Percentiles rank a stretch among this genome's conserved stretches.
Conservation (phyloP, 2,888 invertebrate species). For the Eristalinus aeneus region DNA sequence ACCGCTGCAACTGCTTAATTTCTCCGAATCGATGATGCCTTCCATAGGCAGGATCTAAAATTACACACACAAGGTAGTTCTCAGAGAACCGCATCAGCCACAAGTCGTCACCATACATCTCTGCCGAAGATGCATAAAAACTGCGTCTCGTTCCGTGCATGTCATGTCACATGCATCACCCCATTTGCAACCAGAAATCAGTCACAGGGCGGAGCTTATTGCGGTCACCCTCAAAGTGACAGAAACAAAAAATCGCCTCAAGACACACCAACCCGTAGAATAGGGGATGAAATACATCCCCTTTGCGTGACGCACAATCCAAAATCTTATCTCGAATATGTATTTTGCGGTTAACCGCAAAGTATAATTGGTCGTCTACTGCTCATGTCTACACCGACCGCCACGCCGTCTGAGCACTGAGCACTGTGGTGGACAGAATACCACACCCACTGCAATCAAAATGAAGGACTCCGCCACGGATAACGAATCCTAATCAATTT, state of each 20-base stretch:
- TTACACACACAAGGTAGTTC: too few relatives aligned
- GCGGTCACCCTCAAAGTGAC: constrained; percentile 80
- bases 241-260: constrained; percentile 51
- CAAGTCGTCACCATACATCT: too few relatives aligned
- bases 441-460: constrained; percentile 44
- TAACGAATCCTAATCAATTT: background rate
- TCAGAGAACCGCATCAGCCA: too few relatives aligned
- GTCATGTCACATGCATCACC: too few relatives aligned
- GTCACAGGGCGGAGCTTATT: constrained; percentile 82
- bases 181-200: background rate
- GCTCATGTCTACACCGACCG: constrained; percentile 71
- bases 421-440: constrained; percentile 16
- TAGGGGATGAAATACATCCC: constrained; percentile 57
- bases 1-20: too few relatives aligned
- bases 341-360: constrained; percentile 81
- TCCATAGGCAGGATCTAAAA: too few relatives aligned
- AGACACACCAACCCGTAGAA: constrained; percentile 54
- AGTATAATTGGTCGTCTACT: constrained; percentile 80
- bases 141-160: too few relatives aligned
- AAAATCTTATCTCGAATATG: constrained; percentile 77
- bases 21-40: too few relatives aligned
- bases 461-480: constrained; percentile 48
- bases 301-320: constrained; percentile 61
- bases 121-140: too few relatives aligned
- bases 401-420: background rate